These are phyloP conservation scores for Physocephala rufipes DNA, from an alignment of 2,888 invertebrate genomes.

Conservation along the genomic window DNA sequence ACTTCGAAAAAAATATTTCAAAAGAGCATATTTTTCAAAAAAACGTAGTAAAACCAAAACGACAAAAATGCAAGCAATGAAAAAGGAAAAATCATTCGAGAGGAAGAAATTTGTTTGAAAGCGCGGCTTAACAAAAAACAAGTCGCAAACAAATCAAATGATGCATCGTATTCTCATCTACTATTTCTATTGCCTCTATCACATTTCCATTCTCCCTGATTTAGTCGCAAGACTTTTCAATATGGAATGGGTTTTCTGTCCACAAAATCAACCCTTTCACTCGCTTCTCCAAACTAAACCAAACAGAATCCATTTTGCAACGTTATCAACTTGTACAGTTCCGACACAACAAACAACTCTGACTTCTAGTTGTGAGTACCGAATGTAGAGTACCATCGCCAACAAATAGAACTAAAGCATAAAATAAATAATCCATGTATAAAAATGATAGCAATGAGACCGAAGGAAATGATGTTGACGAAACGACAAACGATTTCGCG, in stretches of 20 bases:
- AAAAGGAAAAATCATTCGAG: neutral
- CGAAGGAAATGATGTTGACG: neutral
- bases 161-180: neutral
- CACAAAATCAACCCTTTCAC: neutral
- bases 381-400: conserved; percentile 4
- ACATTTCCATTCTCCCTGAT: neutral
- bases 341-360: neutral
- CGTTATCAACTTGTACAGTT: neutral
- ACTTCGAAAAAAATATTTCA: no score
- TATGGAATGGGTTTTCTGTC: no score
- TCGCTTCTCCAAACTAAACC: neutral
- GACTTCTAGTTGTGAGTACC: neutral
- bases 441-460: conserved; percentile 19
- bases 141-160: no score
- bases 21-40: no score
- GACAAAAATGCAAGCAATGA: neutral
- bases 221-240: no score
- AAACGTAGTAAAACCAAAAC: neutral
- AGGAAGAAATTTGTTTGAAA: neutral
- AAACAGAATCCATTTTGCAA: neutral
- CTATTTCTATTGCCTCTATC: no score
- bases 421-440: conserved; percentile 27
- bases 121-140: neutral
- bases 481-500: no score
- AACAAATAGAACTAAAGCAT: conserved; percentile 28